Evolutionary conservation across 1,140 invertebrate genomes (phyloP), one percentile per base, ranked within the genome.

Genomic region (Drosophila insularis): DNA sequence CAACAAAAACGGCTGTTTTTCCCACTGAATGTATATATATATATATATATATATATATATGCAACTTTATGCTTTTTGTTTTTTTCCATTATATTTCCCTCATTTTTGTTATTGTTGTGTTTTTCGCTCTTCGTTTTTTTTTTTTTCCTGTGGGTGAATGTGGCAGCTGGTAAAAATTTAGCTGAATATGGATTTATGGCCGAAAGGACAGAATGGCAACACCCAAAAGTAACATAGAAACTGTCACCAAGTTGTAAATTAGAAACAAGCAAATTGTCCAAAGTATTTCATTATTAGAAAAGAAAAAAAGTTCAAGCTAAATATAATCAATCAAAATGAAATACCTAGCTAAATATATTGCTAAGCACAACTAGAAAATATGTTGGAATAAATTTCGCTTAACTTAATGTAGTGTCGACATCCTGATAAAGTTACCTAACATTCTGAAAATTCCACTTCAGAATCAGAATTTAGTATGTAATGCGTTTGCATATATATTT

Each of bases 121-220:
- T 71, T 60, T 67, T 50, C n/a, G n/a, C n/a, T n/a, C n/a, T 14
- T 4, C 35, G 8, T 13, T 14, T 14, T n/a, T 8, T 37, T 61
- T 21, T 64, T 81, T 78, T 69, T 61, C 40, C 55, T 55, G 64
- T 64, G 54, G 69, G 43, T 53, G 58, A 50, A 50, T 21, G 58
- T 35, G 46, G 67, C 46, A 17, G 32, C 70, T 54, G 62, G 64
- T 63, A 59, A 60, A 75, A 68, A 75, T 68, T 78, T 74, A 53
- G 53, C 68, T 64, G 82, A 85, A 87, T 85, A 87, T 85, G 74
- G 82, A 85, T 87, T 87, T 85, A 85, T 85, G 72, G 82, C 82
- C 81, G 55, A 78, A 31, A 63, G 39, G 17, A 61, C 63, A 56
- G 63, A 54, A 50, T 55, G 65, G 62, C 55, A 53, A 40, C 35